phyloP scores from a whole-genome alignment of 2,113 vertebrate genomes.

The Oreamnos americanus region DNA sequence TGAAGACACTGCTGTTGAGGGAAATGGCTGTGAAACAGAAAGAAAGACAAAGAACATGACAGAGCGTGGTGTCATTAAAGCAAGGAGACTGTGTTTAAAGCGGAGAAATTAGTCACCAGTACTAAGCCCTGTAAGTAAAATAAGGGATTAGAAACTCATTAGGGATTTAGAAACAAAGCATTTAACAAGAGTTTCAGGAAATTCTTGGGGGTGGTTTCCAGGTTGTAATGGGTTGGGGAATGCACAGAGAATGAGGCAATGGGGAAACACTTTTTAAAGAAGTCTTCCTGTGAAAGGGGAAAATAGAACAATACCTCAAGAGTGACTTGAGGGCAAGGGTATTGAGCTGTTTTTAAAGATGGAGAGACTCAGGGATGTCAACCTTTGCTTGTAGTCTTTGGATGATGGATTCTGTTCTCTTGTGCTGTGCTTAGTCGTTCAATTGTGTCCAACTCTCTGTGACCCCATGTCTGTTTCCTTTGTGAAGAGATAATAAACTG shows the following conservation, averaged over 20 bases:
- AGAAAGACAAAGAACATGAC: neutral
- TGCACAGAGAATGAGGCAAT: neutral
- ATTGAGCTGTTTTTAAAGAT: neutral
- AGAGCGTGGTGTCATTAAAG: neutral
- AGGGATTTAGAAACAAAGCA: neutral
- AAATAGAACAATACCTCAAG: neutral
- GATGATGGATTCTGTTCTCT: neutral
- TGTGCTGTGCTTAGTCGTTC: neutral
- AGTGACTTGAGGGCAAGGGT: neutral
- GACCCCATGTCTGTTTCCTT: neutral
- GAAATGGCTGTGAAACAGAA: neutral
- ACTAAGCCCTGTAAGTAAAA: neutral
- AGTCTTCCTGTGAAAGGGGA: neutral
- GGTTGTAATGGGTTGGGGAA: neutral
- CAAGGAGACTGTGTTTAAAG: neutral
- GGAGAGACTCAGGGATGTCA: neutral
- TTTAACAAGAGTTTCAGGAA: neutral
- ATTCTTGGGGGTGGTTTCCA: neutral
- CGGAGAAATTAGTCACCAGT: neutral
- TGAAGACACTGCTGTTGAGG: neutral
- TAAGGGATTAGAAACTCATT: neutral
- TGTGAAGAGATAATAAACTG: neutral
- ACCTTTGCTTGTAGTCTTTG: neutral
- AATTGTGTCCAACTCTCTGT: neutral
- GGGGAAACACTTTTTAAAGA: neutral